Percentiles rank a stretch among this genome's conserved stretches.
These are phyloP conservation scores for Todus mexicanus DNA, from an alignment of 2,797 vertebrate species.

Conservation along the genomic window DNA sequence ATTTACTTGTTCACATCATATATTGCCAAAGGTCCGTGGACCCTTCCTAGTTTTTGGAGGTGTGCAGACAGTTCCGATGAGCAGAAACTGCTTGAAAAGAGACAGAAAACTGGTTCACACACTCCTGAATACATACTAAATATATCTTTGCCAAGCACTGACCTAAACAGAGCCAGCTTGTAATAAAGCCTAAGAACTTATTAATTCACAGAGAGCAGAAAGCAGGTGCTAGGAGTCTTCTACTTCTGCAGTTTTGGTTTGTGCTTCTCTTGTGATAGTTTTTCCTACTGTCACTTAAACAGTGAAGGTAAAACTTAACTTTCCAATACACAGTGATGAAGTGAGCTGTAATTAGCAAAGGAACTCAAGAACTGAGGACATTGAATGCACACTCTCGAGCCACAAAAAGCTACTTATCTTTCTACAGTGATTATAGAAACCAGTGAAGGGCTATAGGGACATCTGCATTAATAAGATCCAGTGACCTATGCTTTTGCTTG, in stretches of 20 bases:
- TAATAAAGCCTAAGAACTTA: constrained; percentile 2
- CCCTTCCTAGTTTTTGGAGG: not conserved
- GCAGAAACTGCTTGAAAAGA: constrained; percentile 12
- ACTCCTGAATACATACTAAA: not conserved
- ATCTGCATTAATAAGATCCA: not conserved
- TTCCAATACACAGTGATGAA: not conserved
- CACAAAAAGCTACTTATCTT: not conserved
- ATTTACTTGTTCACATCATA: not conserved
- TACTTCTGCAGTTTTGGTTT: not conserved
- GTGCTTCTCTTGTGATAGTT: not conserved
- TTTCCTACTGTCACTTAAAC: not conserved
- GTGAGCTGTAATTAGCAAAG: constrained; percentile 9
- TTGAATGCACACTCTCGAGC: not conserved
- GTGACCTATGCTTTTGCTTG: not conserved
- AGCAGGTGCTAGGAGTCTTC: not conserved
- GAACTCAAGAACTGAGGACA: not conserved
- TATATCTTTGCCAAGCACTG: not conserved
- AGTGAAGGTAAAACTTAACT: not conserved
- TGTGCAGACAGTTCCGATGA: not conserved
- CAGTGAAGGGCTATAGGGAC: not conserved
- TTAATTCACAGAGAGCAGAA: not conserved
- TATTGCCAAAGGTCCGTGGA: not conserved
- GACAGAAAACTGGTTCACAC: not conserved
- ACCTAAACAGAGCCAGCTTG: not conserved
- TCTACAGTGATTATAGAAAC: not conserved